Evolutionary conservation across 2,888 invertebrate species (phyloP), one percentile per base, ranked within the genome.

Genomic region (Leptura quadrifasciata): DNA sequence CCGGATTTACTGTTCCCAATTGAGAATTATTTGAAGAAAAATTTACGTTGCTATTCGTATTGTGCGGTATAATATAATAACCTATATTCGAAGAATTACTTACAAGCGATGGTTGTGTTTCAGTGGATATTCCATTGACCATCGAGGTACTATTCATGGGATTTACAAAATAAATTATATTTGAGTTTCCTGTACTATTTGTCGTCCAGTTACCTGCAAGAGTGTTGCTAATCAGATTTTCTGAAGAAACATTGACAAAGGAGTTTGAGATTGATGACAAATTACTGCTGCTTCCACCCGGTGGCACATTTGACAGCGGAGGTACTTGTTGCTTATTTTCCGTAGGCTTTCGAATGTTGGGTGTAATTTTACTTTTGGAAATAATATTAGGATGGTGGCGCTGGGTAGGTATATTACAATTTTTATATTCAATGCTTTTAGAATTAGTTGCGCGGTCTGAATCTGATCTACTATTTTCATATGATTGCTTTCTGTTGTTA

Each of bases 81-180:
- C 24, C 24, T 15, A 71, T 27, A 52, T 71, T 71, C 5, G 71
- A 17, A 1, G 47, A 12, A 31, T 71, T 20, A 47, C 24, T 12
- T 9, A 71, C 18, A 18, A 57, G 47, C 12, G 71, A 24, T 1
- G 61, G 8, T 24, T 35, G 69, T 4, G 61, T 12, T 52, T 71
- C 52, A 0, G 61, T 0, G 2, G 57, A 31, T 12, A 52, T 12
- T 17, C 12, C 39, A 8, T 31, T 58, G 1, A 57, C 10, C 5
- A 57, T 20, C 0, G 57, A 18, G 5, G 52, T 0, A 47, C 21
- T 61, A 21, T 52, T 47, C 2, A 55, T 20, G n/a, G 69, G 69
- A 58, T 69, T 71, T 18, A 71, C 18, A 10, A 71, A 1, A 24
- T 71, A 71, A 24, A 71, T 21, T 35, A 71, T 2, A 52, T 71